Evolutionary conservation across 1,140 invertebrate species (phyloP), one percentile per base, ranked within the genome.

Genomic region (Alviniconcha marisindica): DNA sequence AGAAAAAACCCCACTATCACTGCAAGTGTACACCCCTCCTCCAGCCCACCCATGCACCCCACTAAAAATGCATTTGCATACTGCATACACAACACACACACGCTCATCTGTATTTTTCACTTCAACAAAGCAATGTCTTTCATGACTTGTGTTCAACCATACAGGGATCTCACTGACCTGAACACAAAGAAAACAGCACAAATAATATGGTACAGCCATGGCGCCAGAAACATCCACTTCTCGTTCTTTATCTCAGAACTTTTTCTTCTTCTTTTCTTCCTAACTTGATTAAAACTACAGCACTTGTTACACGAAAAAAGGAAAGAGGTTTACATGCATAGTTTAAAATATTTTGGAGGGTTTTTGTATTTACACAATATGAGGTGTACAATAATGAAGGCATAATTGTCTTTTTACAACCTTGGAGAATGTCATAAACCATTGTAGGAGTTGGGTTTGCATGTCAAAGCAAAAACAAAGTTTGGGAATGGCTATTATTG

Each of bases 201-300:
- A 60, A 60, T 4, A 60, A 24, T 71, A 71, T 71, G 69, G 18
- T 71, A 71, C 69, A 71, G 40, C 28, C 36, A 71, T 71, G 69
- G 69, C 69, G 69, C 69, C 69, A 71, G 40, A 71, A 71, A 71
- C 69, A 71, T 71, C 69, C 69, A 40, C 24, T 71, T 71, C 69
- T 71, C 69, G 36, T 71, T 71, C 36, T 71, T 14, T 71, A 40
- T 40, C 44, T 40, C 69, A 71, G 69, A 71, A 71, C 36, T 40
- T 33, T 40, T 71, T 71, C 4, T 40, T 69, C 33, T 69, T 5
- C 28, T 31, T 33, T 21, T 71, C 36, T 14, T 33, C 28, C 63
- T 66, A n/a, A n/a, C n/a, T n/a, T n/a, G n/a, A 71, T 40, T 40
- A 14, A 31, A 71, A 15, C 38, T 24, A 71, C 33, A 71, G 36